Conservation (phyloP, 1,140 invertebrate genomes). For the Orussus abietinus region DNA sequence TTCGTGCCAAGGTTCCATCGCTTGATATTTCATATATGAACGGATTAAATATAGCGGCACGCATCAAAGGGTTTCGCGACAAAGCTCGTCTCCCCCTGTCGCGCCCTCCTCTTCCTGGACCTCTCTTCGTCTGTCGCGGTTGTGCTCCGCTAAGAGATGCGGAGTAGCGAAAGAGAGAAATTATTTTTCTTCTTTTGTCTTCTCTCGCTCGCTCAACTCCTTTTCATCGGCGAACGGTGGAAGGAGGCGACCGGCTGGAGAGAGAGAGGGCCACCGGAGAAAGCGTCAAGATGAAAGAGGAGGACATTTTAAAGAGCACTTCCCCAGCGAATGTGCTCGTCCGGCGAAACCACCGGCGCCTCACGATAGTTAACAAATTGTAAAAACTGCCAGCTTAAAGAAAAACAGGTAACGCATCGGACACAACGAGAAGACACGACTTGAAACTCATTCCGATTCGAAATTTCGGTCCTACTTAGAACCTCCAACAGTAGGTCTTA, state of each 20-base stretch:
- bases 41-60: constrained; percentile 31
- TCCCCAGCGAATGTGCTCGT: too few species aligned
- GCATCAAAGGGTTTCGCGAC: constrained; percentile 31
- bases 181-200: constrained; percentile 1
- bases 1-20: constrained; percentile 16
- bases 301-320: too few species aligned
- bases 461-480: too few species aligned
- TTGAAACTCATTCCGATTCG: too few species aligned
- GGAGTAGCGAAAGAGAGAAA: not conserved
- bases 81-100: constrained; percentile 20
- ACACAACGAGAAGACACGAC: too few species aligned
- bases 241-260: not conserved
- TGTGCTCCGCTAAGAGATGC: constrained; percentile 2
- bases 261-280: not conserved
- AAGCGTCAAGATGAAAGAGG: too few species aligned
- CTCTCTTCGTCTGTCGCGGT: constrained; percentile 15
- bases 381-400: too few species aligned
- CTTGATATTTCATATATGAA: constrained; percentile 31
- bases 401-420: too few species aligned
- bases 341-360: too few species aligned
- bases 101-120: constrained; percentile 14
- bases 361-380: too few species aligned
- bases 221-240: not conserved
- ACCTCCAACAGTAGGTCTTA: too few species aligned
- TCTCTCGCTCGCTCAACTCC: not conserved